A percentile compares a stretch with the other conserved stretches of the same genome.
These are phyloP conservation scores for Paratilapia polleni DNA, from an alignment of 2,113 vertebrate genomes.

Conservation along the genomic window DNA sequence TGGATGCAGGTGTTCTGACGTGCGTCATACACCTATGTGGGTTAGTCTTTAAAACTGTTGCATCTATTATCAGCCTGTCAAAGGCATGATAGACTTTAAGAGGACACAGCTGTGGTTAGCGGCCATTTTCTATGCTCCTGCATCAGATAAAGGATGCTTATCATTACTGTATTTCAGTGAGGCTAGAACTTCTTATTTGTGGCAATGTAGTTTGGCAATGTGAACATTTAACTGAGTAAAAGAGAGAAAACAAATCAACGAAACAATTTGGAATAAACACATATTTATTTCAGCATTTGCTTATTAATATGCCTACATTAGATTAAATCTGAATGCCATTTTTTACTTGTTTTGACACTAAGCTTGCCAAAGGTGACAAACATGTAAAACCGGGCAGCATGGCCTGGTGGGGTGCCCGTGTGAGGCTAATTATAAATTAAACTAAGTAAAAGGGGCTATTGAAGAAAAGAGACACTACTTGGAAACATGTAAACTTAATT, in stretches of 20 bases:
- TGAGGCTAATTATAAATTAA: not conserved
- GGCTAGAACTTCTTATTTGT: not conserved
- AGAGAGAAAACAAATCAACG: not conserved
- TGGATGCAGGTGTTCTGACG: not conserved
- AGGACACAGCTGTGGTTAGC: not conserved
- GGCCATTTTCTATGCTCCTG: fast-evolving
- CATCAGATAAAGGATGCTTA: not conserved
- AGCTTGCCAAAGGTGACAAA: not conserved
- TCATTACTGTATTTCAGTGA: not conserved
- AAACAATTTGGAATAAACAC: not conserved
- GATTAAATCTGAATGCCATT: not conserved
- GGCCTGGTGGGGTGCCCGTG: not conserved
- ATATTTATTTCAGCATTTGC: not conserved
- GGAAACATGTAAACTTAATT: not conserved
- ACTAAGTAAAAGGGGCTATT: not conserved
- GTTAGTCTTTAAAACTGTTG: not conserved
- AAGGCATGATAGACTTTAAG: not conserved
- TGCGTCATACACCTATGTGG: not conserved
- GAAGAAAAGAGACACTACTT: not conserved
- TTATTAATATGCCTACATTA: not conserved
- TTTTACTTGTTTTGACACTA: not conserved
- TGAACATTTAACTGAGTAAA: not conserved
- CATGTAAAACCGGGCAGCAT: not conserved
- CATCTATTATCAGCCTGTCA: not conserved
- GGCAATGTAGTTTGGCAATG: not conserved